Conservation (phyloP, 2,113 vertebrate genomes). For the Ictalurus furcatus region DNA sequence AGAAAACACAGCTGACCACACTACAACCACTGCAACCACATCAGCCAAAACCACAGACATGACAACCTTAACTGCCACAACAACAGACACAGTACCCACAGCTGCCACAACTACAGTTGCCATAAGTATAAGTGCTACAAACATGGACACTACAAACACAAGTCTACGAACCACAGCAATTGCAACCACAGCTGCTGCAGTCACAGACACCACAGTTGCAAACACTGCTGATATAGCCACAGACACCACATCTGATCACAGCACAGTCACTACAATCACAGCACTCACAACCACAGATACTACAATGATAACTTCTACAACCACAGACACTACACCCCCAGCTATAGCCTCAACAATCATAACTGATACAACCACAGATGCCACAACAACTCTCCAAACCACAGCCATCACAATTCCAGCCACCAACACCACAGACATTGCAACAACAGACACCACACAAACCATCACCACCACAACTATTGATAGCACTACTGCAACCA, state of each 20-base stretch:
- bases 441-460: too few relatives aligned
- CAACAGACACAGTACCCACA: not conserved
- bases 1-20: not conserved
- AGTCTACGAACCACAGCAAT: not conserved
- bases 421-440: not conserved
- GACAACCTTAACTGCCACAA: not conserved
- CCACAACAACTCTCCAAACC: not conserved
- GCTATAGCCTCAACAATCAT: not conserved
- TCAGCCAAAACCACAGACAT: not conserved
- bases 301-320: not conserved
- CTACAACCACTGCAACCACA: not conserved
- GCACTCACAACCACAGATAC: not conserved
- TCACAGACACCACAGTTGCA: not conserved
- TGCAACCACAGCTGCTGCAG: not conserved
- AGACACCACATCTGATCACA: not conserved
- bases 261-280: not conserved
- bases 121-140: not conserved
- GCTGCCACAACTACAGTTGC: not conserved
- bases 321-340: not conserved
- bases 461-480: too few relatives aligned
- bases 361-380: not conserved
- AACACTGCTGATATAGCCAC: not conserved
- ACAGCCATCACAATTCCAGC: not conserved
- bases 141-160: not conserved
- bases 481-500: not conserved